phyloP scores from a whole-genome alignment of 1,140 invertebrate genomes.

The Zeugodacus cucurbitae region DNA sequence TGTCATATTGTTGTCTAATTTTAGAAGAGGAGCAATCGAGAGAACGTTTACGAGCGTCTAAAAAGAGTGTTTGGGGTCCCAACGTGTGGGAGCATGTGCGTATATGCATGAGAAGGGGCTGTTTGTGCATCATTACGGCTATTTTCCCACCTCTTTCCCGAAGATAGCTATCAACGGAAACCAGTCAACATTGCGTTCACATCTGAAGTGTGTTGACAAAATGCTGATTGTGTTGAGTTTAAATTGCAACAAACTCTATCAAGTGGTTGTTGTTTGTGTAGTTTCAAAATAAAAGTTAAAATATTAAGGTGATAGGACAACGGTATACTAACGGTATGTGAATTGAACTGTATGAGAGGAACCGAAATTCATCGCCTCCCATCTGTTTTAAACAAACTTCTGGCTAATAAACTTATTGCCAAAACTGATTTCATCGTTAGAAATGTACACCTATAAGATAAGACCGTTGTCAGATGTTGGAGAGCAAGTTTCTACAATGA shows the following conservation, averaged over 20 bases:
- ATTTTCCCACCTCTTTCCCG: background rate
- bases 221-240: background rate
- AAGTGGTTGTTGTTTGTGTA: background rate
- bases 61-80: background rate
- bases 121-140: background rate
- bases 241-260: background rate
- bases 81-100: background rate
- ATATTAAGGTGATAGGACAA: too few species aligned
- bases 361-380: too few species aligned
- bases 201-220: background rate
- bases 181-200: background rate
- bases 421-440: too few species aligned
- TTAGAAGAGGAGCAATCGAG: conserved; percentile 28
- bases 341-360: too few species aligned
- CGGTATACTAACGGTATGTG: too few species aligned
- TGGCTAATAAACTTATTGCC: too few species aligned
- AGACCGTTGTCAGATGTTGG: too few species aligned
- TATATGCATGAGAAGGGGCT: background rate
- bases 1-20: conserved; percentile 41
- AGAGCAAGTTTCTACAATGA: too few species aligned
- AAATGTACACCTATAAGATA: too few species aligned
- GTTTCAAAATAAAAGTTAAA: too few species aligned
- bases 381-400: too few species aligned
- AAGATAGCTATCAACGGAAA: background rate
- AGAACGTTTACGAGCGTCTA: background rate